Conservation (phyloP, 2,888 invertebrate species). For the Thereva unica region DNA sequence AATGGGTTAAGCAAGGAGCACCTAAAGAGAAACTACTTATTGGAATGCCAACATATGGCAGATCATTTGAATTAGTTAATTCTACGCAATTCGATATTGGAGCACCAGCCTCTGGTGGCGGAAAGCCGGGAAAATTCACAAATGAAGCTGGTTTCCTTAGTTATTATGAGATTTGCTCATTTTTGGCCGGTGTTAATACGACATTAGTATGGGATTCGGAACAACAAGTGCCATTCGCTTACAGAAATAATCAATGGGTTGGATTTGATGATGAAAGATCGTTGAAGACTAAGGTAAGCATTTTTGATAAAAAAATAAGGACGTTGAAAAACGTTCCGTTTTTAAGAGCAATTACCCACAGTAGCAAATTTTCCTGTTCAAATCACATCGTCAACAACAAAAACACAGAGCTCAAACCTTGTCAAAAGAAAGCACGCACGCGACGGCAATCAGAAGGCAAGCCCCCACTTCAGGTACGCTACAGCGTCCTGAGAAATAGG, state of each 20-base stretch:
- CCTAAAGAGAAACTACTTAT: constrained; percentile 93
- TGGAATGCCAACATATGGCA: constrained; percentile 92
- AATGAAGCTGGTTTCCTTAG: constrained; percentile 93
- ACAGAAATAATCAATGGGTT: constrained; percentile 89
- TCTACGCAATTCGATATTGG: constrained; percentile 89
- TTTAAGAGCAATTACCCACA: no score
- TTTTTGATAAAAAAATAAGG: not conserved
- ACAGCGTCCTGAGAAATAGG: no score
- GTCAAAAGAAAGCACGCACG: no score
- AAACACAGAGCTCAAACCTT: no score
- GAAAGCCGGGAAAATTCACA: constrained; percentile 83
- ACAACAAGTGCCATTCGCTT: constrained; percentile 94
- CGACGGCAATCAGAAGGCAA: no score
- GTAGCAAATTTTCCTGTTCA: no score
- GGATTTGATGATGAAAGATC: constrained; percentile 94
- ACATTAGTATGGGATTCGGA: constrained; percentile 95
- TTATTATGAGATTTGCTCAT: constrained; percentile 93
- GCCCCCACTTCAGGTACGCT: no score
- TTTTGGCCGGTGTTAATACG: constrained; percentile 86
- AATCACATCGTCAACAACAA: no score
- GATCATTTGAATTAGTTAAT: constrained; percentile 87
- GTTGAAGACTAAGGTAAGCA: constrained; percentile 82
- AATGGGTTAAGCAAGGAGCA: constrained; percentile 92
- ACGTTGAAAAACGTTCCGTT: no score
- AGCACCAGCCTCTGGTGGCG: constrained; percentile 87